These are phyloP conservation scores for Illadopsis cleaveri DNA, from an alignment of 2,113 vertebrate genomes.

Conservation along the genomic window DNA sequence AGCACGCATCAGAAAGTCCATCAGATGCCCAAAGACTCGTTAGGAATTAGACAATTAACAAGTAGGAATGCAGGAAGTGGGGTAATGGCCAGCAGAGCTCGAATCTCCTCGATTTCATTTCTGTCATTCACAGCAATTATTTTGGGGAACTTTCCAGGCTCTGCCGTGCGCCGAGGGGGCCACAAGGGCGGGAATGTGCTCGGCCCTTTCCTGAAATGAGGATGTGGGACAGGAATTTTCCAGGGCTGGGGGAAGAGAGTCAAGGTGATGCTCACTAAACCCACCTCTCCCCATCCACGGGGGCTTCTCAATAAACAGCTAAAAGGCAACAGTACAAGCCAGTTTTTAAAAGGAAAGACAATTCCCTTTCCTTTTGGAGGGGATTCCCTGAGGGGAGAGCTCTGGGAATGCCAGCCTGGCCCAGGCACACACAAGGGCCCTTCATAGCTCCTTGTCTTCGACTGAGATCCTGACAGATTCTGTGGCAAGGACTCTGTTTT, in stretches of 20 bases:
- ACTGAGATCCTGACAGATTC: neutral
- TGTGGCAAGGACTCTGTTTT: neutral
- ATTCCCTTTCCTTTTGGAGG: neutral
- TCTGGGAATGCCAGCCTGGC: neutral
- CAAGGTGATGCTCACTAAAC: neutral
- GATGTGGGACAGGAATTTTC: neutral
- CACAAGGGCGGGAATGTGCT: accelerated
- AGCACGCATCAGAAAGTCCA: constrained; percentile 43
- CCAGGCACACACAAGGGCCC: neutral
- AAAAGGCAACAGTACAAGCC: neutral
- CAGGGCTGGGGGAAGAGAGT: neutral
- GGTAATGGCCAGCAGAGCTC: constrained; percentile 42
- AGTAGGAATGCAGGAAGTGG: constrained; percentile 57
- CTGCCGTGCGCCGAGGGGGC: neutral
- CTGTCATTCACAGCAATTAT: constrained; percentile 37
- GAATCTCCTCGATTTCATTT: constrained; percentile 48
- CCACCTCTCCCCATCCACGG: neutral
- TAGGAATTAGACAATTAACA: constrained; percentile 67
- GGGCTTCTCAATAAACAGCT: neutral
- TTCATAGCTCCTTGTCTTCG: neutral
- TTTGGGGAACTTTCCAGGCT: neutral
- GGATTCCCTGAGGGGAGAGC: neutral
- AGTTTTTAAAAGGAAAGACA: neutral
- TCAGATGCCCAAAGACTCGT: constrained; percentile 23
- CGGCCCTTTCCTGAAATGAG: accelerated